A percentile compares a stretch with the other conserved stretches of the same genome.
phyloP scores from a whole-genome alignment of 2,113 vertebrate species.

The Podarcis raffonei region DNA sequence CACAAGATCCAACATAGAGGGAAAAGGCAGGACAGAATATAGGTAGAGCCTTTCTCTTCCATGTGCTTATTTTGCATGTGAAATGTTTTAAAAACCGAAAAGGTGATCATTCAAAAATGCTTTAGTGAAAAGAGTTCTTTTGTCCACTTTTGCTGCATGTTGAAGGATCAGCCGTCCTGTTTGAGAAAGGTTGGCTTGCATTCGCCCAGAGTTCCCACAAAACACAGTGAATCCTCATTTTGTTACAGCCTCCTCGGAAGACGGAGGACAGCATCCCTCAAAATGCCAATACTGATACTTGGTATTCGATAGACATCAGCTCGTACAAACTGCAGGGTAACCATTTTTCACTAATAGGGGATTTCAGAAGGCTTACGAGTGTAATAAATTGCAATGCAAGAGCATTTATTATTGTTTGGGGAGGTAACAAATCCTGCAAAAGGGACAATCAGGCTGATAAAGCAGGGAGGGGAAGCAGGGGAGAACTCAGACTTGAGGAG shows the following conservation, averaged over 20 bases:
- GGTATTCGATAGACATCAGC: constrained; percentile 48
- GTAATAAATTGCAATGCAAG: constrained; percentile 66
- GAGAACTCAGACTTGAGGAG: constrained; percentile 36
- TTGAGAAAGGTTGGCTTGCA: not conserved
- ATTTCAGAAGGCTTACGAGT: constrained; percentile 67
- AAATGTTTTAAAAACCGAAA: not conserved
- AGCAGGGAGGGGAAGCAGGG: not conserved
- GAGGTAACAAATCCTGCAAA: constrained; percentile 60
- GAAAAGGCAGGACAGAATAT: not conserved
- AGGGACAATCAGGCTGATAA: constrained; percentile 58
- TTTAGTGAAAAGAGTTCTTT: not conserved
- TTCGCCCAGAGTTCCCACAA: not conserved
- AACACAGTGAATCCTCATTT: not conserved
- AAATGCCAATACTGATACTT: constrained; percentile 13
- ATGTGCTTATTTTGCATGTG: not conserved
- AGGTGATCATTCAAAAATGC: not conserved
- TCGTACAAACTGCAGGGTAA: constrained; percentile 34
- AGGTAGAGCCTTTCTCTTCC: not conserved
- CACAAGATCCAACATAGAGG: too few relatives aligned
- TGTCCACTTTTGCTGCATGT: too few relatives aligned
- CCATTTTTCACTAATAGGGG: constrained; percentile 61
- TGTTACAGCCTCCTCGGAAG: not conserved
- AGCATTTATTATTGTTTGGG: constrained; percentile 51
- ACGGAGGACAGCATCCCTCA: not conserved
- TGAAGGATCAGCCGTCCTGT: not conserved